A percentile compares a stretch with the other conserved stretches of the same genome.
phyloP scores from a whole-genome alignment of 2,888 invertebrate species.

The Blastobasis lacticolella region DNA sequence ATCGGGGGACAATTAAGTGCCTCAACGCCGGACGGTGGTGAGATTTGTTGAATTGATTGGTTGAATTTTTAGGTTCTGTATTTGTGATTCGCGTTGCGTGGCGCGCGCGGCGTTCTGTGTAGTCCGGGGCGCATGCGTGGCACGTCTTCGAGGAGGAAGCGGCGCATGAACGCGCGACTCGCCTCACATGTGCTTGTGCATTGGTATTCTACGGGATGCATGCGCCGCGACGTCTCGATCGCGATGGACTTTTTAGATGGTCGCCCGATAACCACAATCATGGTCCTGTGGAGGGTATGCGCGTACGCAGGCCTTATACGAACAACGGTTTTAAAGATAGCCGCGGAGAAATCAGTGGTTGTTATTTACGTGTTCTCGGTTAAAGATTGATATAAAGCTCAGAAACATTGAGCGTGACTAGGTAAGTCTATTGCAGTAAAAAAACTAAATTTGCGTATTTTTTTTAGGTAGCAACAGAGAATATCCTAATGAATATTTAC shows the following conservation, averaged over 20 bases:
- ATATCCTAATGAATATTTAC: too few species aligned
- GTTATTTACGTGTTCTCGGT: too few species aligned
- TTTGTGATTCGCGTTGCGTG: conserved; percentile 36
- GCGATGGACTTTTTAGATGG: conserved; percentile 11
- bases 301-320: not conserved
- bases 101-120: conserved; percentile 50
- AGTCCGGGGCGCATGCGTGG: conserved; percentile 34
- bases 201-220: conserved; percentile 59
- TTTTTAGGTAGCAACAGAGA: too few species aligned
- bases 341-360: too few species aligned
- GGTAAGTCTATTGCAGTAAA: too few species aligned
- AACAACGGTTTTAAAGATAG: too few species aligned
- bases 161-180: conserved; percentile 38
- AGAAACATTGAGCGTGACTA: too few species aligned
- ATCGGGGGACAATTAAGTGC: conserved; percentile 41
- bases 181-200: conserved; percentile 22
- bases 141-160: conserved; percentile 64
- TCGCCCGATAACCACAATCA: conserved; percentile 2
- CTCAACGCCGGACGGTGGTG: conserved; percentile 50
- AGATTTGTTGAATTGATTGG: conserved; percentile 36
- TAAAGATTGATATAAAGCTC: too few species aligned
- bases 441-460: too few species aligned
- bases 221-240: conserved; percentile 45
- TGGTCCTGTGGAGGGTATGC: not conserved
- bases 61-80: conserved; percentile 13